Conservation (phyloP, 2,888 invertebrate species). For the Acheta domesticus region DNA sequence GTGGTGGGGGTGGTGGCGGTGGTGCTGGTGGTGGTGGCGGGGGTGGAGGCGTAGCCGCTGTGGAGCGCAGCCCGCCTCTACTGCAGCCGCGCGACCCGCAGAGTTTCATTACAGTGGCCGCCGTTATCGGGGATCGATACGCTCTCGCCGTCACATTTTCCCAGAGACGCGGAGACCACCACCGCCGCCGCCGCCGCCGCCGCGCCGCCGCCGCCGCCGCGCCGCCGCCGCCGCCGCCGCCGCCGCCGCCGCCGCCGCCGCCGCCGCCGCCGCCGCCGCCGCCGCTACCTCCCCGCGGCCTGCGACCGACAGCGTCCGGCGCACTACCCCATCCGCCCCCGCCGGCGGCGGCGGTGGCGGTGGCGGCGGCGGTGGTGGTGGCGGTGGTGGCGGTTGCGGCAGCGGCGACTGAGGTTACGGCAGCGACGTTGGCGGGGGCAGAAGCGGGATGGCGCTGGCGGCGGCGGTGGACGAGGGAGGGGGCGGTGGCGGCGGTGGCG, state of each 20-base stretch:
- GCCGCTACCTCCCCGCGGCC: background rate
- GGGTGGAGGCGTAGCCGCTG: background rate
- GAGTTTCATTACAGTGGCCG: background rate
- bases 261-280: background rate
- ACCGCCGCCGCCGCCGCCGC: background rate
- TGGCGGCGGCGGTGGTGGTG: too few species aligned
- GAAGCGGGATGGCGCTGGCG: too few species aligned
- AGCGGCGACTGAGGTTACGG: too few species aligned
- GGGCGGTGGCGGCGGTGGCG: too few species aligned
- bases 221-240: background rate
- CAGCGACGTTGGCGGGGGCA: too few species aligned
- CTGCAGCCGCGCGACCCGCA: background rate
- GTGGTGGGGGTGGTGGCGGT: background rate
- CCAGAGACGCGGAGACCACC: background rate
- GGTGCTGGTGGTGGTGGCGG: background rate
- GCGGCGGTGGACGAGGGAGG: too few species aligned
- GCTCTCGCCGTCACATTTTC: constrained; percentile 3
- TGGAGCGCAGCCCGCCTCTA: background rate
- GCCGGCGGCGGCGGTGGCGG: too few species aligned
- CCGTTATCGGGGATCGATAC: constrained; percentile 18
- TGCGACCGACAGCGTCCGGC: too few species aligned
- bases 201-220: too few species aligned
- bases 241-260: background rate
- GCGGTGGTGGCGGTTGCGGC: too few species aligned
- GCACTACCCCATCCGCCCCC: too few species aligned